These are phyloP conservation scores for Trichopoda pennipes DNA, from an alignment of 2,888 invertebrate species.

Conservation along the genomic window DNA sequence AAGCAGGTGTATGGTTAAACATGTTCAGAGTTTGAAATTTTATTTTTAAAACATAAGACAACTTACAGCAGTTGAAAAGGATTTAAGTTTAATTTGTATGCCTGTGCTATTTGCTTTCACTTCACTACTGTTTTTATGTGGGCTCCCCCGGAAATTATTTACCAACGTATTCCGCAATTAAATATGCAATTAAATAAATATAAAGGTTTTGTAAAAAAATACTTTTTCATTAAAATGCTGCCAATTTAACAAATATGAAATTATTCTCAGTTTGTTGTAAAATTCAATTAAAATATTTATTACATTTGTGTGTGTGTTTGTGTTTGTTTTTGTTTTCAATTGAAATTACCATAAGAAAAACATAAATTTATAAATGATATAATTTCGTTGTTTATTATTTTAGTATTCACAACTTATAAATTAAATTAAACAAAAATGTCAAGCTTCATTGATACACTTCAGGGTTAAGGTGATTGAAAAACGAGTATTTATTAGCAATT, in stretches of 20 bases:
- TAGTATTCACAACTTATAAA: conserved; percentile 42
- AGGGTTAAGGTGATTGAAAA: conserved; percentile 61
- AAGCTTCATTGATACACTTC: conserved; percentile 63
- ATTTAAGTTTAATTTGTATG: no score
- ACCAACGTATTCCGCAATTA: conserved; percentile 34
- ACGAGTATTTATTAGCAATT: neutral
- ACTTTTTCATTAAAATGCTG: conserved; percentile 30
- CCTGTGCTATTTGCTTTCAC: neutral
- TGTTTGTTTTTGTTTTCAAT: neutral
- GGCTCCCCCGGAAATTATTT: conserved; percentile 35
- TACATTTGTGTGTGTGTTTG: neutral
- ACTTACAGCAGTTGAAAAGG: no score
- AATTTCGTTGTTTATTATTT: conserved; percentile 16
- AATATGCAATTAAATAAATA: conserved; percentile 12
- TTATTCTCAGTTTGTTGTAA: conserved; percentile 23
- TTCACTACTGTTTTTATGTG: conserved; percentile 1
- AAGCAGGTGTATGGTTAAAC: no score
- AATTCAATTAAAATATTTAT: conserved; percentile 35
- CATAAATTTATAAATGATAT: neutral
- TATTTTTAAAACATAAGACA: no score
- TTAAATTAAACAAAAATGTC: conserved; percentile 46
- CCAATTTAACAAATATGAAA: conserved; percentile 26
- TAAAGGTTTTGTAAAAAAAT: conserved; percentile 5
- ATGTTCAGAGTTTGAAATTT: no score
- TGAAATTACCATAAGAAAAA: conserved; percentile 37